Conservation (phyloP, 1,140 invertebrate species). For the Drosophila virilis region DNA sequence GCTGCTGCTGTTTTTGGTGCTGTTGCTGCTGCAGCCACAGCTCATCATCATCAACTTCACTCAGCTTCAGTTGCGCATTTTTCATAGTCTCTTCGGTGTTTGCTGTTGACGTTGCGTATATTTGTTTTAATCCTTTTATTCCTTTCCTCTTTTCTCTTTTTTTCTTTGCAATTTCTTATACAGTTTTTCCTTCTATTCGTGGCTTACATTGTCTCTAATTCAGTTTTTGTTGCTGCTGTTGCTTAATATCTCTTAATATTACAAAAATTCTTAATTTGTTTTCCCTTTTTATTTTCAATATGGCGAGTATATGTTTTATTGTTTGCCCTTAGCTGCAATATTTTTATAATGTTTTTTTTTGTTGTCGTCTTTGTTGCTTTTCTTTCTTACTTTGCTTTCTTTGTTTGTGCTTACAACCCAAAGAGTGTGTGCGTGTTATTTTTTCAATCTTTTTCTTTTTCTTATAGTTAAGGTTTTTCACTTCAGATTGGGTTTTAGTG, state of each 20-base stretch:
- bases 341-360: constrained; percentile 41
- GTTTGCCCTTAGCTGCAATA: constrained; percentile 61
- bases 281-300: constrained; percentile 64
- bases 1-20: constrained; percentile 25
- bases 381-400: constrained; percentile 34
- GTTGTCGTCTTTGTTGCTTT: constrained; percentile 36
- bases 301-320: constrained; percentile 81
- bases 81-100: constrained; percentile 80
- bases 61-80: constrained; percentile 81
- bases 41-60: constrained; percentile 76
- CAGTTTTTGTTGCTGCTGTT: constrained; percentile 16
- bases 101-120: constrained; percentile 72
- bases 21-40: constrained; percentile 66
- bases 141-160: constrained; percentile 29
- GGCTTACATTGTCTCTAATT: constrained; percentile 62
- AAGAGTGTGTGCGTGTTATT: constrained; percentile 62
- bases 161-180: constrained; percentile 25
- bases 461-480: constrained; percentile 55
- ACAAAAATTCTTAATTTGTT: constrained; percentile 51
- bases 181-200: constrained; percentile 27
- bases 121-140: constrained; percentile 42
- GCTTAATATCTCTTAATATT: constrained; percentile 64
- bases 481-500: constrained; percentile 29
- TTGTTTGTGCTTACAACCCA: constrained; percentile 64
- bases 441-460: constrained; percentile 13